phyloP scores from a whole-genome alignment of 2,113 vertebrate species.

The Carassius auratus region DNA sequence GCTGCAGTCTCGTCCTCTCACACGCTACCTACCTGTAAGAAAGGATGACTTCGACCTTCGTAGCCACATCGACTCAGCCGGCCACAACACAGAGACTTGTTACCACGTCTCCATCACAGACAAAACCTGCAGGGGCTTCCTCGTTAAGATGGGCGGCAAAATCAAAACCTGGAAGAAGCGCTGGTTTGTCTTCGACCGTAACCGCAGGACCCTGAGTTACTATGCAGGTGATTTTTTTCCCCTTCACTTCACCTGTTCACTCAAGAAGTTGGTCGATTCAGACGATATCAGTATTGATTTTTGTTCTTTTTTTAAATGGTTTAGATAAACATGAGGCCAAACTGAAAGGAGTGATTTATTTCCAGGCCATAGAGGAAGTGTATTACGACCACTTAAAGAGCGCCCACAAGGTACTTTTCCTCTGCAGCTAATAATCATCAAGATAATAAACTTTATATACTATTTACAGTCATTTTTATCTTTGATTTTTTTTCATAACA shows the following conservation, averaged over 20 bases:
- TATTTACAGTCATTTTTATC: too few species aligned
- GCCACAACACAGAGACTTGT: conserved; percentile 91
- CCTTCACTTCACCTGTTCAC: background rate
- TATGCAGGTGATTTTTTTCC: conserved; percentile 81
- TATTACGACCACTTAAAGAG: conserved; percentile 98
- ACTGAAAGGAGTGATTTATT: conserved; percentile 98
- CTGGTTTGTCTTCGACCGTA: conserved; percentile 96
- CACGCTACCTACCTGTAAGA: conserved; percentile 91
- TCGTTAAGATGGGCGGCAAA: conserved; percentile 98
- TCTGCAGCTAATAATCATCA: background rate
- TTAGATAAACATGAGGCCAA: conserved; percentile 97
- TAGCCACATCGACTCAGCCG: conserved; percentile 90
- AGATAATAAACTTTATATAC: background rate
- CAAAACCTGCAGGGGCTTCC: conserved; percentile 94
- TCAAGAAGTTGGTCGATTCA: background rate
- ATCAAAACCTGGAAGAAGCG: conserved; percentile 98
- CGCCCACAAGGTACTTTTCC: conserved; percentile 88
- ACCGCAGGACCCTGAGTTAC: conserved; percentile 91
- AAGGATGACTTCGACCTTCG: conserved; percentile 94
- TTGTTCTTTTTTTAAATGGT: conserved; percentile 39
- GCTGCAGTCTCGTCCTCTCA: conserved; percentile 87
- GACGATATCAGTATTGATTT: background rate
- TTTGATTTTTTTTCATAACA: background rate
- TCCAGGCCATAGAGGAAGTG: conserved; percentile 98
- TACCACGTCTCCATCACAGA: conserved; percentile 91